Conservation (phyloP, 1,140 invertebrate genomes). For the Diuraphis noxia region DNA sequence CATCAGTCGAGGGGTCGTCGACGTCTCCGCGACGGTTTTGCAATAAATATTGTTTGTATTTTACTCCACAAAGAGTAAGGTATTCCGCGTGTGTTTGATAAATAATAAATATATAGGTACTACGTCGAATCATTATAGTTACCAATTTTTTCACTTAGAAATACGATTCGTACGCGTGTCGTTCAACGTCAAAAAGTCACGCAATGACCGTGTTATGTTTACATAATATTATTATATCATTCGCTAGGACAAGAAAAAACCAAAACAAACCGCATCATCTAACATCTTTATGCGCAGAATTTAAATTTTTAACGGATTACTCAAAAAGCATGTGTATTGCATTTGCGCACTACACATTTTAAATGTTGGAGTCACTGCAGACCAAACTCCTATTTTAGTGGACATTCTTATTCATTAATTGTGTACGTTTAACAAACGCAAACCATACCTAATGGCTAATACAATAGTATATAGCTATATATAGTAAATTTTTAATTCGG, state of each 20-base stretch:
- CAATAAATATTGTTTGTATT: neutral
- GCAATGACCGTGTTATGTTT: neutral
- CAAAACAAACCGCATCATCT: neutral
- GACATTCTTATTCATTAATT: too few relatives aligned
- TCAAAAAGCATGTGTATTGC: neutral
- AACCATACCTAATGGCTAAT: too few relatives aligned
- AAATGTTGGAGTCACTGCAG: neutral
- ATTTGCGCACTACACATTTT: neutral
- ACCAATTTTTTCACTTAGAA: neutral
- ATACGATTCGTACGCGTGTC: neutral
- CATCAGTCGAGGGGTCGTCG: neutral
- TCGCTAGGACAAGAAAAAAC: neutral
- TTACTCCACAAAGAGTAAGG: neutral
- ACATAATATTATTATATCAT: slow-evolving; percentile 11
- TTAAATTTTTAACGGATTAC: neutral
- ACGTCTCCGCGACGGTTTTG: neutral
- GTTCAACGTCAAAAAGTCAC: neutral
- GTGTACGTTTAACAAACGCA: neutral
- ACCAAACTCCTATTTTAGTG: neutral
- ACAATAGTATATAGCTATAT: too few relatives aligned
- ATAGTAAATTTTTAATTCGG: neutral
- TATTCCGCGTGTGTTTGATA: neutral
- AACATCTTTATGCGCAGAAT: neutral
- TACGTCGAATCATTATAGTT: neutral
- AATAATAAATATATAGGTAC: neutral